phyloP scores from a whole-genome alignment of 2,888 invertebrate species.

The Sclerodermus sp. region DNA sequence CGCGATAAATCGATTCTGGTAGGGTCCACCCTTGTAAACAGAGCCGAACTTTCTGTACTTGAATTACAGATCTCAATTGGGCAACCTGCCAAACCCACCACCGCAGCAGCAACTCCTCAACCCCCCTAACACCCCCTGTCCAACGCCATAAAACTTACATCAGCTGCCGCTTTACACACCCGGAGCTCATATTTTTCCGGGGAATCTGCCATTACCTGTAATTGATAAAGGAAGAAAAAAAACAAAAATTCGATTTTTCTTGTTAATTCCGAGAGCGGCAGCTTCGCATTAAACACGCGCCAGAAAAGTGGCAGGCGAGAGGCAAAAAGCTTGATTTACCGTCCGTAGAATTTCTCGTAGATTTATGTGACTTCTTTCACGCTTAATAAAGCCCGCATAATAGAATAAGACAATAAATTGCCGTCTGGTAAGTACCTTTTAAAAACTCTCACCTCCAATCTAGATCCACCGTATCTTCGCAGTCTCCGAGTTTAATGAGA shows the following conservation, averaged over 20 bases:
- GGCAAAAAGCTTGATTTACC: background rate
- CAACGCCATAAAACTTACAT: no score
- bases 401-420: slow-evolving; percentile 6
- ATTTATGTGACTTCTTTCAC: slow-evolving; percentile 5
- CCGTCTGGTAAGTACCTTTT: background rate
- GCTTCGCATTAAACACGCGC: background rate
- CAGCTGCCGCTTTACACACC: no score
- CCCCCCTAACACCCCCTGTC: background rate
- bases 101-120: slow-evolving; percentile 10
- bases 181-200: no score
- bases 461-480: slow-evolving; percentile 3
- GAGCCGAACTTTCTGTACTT: slow-evolving; percentile 6
- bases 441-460: slow-evolving; percentile 2
- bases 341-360: background rate
- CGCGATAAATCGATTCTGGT: slow-evolving; percentile 1
- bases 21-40: slow-evolving; percentile 3
- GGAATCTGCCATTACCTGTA: no score
- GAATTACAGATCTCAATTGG: slow-evolving; percentile 17
- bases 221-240: no score
- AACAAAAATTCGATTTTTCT: no score
- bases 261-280: no score
- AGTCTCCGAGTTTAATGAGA: background rate
- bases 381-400: slow-evolving; percentile 12
- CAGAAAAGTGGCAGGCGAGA: background rate
- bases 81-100: slow-evolving; percentile 16